Evolutionary conservation across 2,888 invertebrate genomes (phyloP).

Genomic region (Tenthredo scrophulariae): DNA sequence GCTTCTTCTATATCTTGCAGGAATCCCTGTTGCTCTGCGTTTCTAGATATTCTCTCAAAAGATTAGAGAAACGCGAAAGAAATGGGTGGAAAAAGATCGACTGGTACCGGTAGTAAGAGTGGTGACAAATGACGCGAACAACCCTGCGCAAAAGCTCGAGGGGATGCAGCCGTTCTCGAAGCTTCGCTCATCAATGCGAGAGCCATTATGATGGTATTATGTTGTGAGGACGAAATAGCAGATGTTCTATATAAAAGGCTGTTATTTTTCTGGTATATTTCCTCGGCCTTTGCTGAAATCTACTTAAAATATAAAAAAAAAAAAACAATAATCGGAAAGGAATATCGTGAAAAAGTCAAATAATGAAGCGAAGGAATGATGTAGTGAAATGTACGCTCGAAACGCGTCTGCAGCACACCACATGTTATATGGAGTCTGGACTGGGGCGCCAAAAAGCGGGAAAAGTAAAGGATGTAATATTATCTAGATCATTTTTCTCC

Average conservation of each 20-base stretch:
- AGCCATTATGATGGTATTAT: neutral
- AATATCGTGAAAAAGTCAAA: conserved; percentile 56
- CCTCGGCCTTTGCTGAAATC: neutral
- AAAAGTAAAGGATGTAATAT: neutral
- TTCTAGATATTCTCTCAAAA: neutral
- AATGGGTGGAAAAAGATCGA: neutral
- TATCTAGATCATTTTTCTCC: conserved; percentile 26
- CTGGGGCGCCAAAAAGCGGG: neutral
- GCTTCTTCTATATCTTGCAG: neutral
- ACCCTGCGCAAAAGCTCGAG: neutral
- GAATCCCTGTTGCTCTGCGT: neutral
- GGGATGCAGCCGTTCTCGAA: neutral
- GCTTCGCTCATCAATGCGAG: conserved; percentile 28
- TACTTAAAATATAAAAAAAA: conserved; percentile 54
- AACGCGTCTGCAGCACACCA: conserved; percentile 7
- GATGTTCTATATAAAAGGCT: neutral
- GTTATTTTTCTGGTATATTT: neutral
- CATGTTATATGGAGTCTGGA: neutral
- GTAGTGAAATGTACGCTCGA: conserved; percentile 59
- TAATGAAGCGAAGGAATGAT: conserved; percentile 46
- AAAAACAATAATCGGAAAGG: conserved; percentile 51
- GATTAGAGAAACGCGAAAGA: neutral
- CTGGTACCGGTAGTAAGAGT: neutral
- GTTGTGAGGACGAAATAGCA: neutral
- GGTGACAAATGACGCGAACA: conserved; percentile 32